Conservation (phyloP, 2,113 vertebrate species). For the Vulpes vulpes region DNA sequence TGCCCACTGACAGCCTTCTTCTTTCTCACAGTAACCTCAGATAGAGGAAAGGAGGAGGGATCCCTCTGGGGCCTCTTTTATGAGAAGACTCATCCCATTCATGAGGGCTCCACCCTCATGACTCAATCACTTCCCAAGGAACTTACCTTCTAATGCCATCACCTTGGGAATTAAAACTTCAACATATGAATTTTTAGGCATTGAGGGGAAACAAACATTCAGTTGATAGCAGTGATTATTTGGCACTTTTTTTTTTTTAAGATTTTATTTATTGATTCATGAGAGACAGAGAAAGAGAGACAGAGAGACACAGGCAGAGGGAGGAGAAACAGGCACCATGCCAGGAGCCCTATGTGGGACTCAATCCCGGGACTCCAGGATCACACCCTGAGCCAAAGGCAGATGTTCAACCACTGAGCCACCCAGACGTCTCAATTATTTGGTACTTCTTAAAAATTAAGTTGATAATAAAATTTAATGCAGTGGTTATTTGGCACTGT, state of each 20-base stretch:
- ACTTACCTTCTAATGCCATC: background rate
- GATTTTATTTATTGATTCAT: too few species aligned
- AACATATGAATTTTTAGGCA: background rate
- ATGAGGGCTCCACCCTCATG: background rate
- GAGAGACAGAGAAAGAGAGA: too few species aligned
- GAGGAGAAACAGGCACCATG: too few species aligned
- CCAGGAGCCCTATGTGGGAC: too few species aligned
- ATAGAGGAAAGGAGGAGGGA: background rate
- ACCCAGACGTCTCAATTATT: too few species aligned
- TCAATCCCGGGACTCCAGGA: too few species aligned
- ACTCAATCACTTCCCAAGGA: background rate
- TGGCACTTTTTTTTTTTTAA: background rate
- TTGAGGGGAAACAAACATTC: background rate
- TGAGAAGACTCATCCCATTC: background rate
- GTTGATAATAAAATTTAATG: background rate
- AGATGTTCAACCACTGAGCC: too few species aligned
- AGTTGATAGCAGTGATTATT: background rate
- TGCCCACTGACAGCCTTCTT: background rate
- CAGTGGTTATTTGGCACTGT: background rate
- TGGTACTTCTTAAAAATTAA: background rate
- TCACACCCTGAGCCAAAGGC: too few species aligned
- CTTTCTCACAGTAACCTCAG: background rate
- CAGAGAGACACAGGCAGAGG: too few species aligned
- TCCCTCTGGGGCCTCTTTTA: background rate
- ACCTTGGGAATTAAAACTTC: background rate